Conservation (phyloP, 1,140 invertebrate species). For the roundworm (Caenorhabditis elegans) region WBcel235 BX284604.4:8672001-8672500, state of each 20-base stretch:
- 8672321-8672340: background rate
- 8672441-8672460: slow-evolving; percentile 56
- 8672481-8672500: background rate
- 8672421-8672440: slow-evolving; percentile 62
- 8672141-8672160: too few relatives aligned
- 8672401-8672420: slow-evolving; percentile 52
- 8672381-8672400: slow-evolving; percentile 57
- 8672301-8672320: background rate
- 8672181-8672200: background rate
- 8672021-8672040: too few relatives aligned
- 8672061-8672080: too few relatives aligned
- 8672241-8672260: too few relatives aligned
- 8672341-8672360: background rate
- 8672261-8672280: too few relatives aligned
- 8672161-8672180: too few relatives aligned
- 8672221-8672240: too few relatives aligned
- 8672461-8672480: slow-evolving; percentile 59
- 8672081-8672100: too few relatives aligned
- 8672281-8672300: slow-evolving; percentile 1
- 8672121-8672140: background rate
- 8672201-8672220: background rate
- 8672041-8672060: too few relatives aligned
- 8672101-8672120: background rate
- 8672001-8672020: background rate
- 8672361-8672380: slow-evolving; percentile 32